Percentiles rank a stretch among this genome's conserved stretches.
These are phyloP conservation scores for Ditula angustiorana DNA, from an alignment of 2,888 invertebrate species.

Conservation along the genomic window DNA sequence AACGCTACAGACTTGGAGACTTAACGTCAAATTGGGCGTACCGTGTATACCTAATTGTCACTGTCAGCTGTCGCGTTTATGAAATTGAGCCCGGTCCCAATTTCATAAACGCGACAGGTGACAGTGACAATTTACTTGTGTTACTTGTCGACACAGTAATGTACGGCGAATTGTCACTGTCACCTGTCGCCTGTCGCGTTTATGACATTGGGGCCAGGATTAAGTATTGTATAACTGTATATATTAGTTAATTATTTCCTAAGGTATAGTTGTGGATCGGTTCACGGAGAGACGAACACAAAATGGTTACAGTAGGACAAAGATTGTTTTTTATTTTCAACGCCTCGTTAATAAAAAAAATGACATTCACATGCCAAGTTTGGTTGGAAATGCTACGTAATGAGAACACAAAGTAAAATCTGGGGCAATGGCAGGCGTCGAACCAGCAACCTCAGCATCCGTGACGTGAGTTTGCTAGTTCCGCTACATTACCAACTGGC, in stretches of 20 bases:
- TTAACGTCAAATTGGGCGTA: too few relatives aligned
- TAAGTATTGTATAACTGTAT: constrained; percentile 31
- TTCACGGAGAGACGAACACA: neutral
- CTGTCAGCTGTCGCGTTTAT: too few relatives aligned
- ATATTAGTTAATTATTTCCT: constrained; percentile 29
- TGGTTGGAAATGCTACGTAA: neutral
- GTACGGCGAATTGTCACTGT: too few relatives aligned
- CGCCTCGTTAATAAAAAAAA: neutral
- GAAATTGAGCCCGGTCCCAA: too few relatives aligned
- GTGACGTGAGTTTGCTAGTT: too few relatives aligned
- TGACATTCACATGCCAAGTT: neutral
- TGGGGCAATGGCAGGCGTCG: too few relatives aligned
- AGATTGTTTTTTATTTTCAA: neutral
- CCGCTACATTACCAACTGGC: too few relatives aligned
- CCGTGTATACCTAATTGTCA: too few relatives aligned
- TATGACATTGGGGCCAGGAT: neutral
- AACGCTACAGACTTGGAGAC: too few relatives aligned
- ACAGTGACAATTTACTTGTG: too few relatives aligned
- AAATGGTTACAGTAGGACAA: neutral
- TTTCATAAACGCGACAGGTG: too few relatives aligned
- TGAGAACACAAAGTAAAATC: neutral
- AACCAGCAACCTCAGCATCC: too few relatives aligned
- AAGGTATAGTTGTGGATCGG: constrained; percentile 6
- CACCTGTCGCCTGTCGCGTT: neutral
- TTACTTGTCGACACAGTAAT: neutral